A percentile compares a stretch with the other conserved stretches of the same genome.
phyloP scores from a whole-genome alignment of 2,888 invertebrate species.

The Pollenia amentaria region DNA sequence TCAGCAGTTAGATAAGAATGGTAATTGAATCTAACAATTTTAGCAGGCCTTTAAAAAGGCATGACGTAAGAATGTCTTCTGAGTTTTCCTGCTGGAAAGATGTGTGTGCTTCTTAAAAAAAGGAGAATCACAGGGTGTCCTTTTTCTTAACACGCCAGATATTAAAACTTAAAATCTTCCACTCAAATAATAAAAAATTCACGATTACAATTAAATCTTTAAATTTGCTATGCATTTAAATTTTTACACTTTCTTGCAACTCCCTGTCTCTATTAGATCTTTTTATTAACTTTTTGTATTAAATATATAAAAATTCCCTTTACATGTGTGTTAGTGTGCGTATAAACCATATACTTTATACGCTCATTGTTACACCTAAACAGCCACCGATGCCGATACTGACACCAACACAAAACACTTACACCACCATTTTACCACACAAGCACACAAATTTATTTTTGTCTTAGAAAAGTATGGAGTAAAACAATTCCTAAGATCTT shows the following conservation, averaged over 20 bases:
- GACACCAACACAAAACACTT: constrained; percentile 17
- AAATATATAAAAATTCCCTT: neutral
- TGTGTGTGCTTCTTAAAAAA: neutral
- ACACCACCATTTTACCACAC: neutral
- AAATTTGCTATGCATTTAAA: too few species aligned
- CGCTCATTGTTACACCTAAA: constrained; percentile 33
- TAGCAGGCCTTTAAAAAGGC: too few species aligned
- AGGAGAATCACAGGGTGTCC: too few species aligned
- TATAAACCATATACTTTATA: constrained; percentile 6
- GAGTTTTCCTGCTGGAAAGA: too few species aligned
- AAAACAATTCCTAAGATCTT: constrained; percentile 11
- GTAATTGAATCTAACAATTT: too few species aligned
- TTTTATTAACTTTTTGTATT: neutral
- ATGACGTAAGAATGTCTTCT: too few species aligned
- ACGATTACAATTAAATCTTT: too few species aligned
- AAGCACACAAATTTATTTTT: neutral
- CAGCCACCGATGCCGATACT: constrained; percentile 13
- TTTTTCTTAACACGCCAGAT: too few species aligned
- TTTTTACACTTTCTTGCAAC: too few species aligned
- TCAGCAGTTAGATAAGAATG: too few species aligned
- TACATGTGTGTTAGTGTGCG: neutral
- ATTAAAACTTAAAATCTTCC: too few species aligned
- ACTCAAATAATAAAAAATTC: too few species aligned
- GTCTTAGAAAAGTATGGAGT: neutral
- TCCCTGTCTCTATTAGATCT: neutral